Evolutionary conservation across 2,113 vertebrate genomes (phyloP).

Genomic region (Poeciliopsis prolifica): DNA sequence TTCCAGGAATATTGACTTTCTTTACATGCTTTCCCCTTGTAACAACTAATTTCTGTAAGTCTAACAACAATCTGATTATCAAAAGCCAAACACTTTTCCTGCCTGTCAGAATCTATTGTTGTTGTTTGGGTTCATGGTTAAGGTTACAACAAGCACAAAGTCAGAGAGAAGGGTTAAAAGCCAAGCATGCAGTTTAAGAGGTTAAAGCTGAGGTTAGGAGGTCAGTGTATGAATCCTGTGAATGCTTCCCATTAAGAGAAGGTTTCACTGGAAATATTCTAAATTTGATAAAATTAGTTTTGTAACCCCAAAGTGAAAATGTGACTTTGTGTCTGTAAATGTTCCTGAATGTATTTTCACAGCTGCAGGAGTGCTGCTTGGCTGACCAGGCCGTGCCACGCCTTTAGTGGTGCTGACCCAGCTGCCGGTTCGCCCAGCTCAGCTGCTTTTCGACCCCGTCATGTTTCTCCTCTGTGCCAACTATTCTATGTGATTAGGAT

Average conservation of each 20-base stretch:
- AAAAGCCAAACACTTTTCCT: not conserved
- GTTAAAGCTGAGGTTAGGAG: conserved; percentile 16
- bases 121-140: conserved; percentile 18
- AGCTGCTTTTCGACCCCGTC: conserved; percentile 62
- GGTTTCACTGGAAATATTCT: not conserved
- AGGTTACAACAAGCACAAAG: conserved; percentile 40
- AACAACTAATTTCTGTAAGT: not conserved
- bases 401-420: conserved; percentile 77
- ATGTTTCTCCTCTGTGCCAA: conserved; percentile 36
- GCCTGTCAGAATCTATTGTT: conserved; percentile 25
- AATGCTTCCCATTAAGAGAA: conserved; percentile 2
- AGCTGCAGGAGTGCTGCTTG: conserved; percentile 70
- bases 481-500: conserved; percentile 10
- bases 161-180: conserved; percentile 34
- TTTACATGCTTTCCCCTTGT: too few relatives aligned
- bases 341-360: conserved; percentile 68
- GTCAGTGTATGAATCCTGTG: conserved; percentile 17
- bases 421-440: conserved; percentile 56
- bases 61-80: not conserved
- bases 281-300: conserved; percentile 7
- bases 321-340: conserved; percentile 10
- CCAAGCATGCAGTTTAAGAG: conserved; percentile 25
- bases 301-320: conserved; percentile 8
- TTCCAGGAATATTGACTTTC: not conserved
- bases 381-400: conserved; percentile 67